These are phyloP conservation scores for cat (Felis catus) DNA, from an alignment of 2,113 vertebrate species.

Conservation along the genomic window F.catus_Fca126_mat1.0 CM031420.1:22987001-22987500, in stretches of 20 bases:
- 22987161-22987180: neutral
- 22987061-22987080: neutral
- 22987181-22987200: neutral
- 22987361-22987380: neutral
- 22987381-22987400: neutral
- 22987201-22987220: neutral
- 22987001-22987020: neutral
- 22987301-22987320: neutral
- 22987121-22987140: neutral
- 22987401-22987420: neutral
- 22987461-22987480: neutral
- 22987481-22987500: neutral
- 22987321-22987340: neutral
- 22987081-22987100: neutral
- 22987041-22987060: neutral
- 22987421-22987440: neutral
- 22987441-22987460: neutral
- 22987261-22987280: neutral
- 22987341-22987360: neutral
- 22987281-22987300: neutral
- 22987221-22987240: neutral
- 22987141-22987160: neutral
- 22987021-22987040: neutral
- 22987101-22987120: neutral
- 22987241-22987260: neutral